These are phyloP conservation scores for Canis aureus DNA, from an alignment of 2,113 vertebrate genomes.

Conservation along the genomic window DNA sequence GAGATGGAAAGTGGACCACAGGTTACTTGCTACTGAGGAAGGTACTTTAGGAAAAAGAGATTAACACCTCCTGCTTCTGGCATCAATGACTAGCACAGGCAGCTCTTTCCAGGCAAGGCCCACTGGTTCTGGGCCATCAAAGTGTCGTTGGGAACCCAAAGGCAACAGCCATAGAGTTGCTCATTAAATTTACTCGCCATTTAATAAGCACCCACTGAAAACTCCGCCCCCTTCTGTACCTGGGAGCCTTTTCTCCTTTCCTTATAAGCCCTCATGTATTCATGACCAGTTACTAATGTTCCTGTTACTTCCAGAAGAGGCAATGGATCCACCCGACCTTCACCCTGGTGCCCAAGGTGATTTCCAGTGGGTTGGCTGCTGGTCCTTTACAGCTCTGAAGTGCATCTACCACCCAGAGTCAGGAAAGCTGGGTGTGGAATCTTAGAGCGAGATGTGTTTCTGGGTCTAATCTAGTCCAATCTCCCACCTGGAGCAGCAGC, in stretches of 20 bases:
- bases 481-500: neutral
- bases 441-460: neutral
- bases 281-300: neutral
- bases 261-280: neutral
- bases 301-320: neutral
- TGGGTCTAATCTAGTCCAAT: neutral
- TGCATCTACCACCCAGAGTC: neutral
- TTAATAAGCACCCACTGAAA: constrained; percentile 66
- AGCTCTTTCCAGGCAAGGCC: neutral
- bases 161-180: neutral
- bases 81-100: neutral
- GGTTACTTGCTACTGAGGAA: neutral
- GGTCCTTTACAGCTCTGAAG: neutral
- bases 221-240: constrained; percentile 43
- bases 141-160: neutral
- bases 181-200: constrained; percentile 67
- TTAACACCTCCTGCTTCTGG: neutral
- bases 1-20: neutral
- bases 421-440: neutral
- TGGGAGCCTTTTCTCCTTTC: neutral
- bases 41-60: neutral
- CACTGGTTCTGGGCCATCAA: neutral
- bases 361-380: neutral
- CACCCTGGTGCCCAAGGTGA: neutral
- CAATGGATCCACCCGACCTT: neutral